Evolutionary conservation across 2,888 invertebrate species (phyloP), one percentile per base, ranked within the genome.

Genomic region (Mythimna albipuncta): DNA sequence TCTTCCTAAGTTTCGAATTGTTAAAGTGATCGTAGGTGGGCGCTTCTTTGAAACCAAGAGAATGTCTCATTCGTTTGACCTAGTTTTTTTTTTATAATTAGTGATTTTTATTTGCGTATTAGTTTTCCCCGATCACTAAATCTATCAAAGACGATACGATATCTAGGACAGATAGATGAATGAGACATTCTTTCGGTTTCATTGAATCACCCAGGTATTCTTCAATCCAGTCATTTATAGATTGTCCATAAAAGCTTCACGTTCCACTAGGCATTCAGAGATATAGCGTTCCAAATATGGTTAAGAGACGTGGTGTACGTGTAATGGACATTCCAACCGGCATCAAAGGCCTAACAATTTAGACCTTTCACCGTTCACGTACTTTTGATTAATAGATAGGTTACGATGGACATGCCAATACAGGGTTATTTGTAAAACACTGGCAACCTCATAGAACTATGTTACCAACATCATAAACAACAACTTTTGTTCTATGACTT

Each of bases 361-460:
- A 52, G 50, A 54, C 35, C 21, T 54, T 54, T 57, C 66, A 57
- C 47, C 26, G 38, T 68, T 66, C 57, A 63, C 72, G 32, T 38
- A 68, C 32, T 67, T 77, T 78, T 78, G 82, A 84, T 75, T 64
- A 72, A 79, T 82, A 59, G 58, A 13, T 52, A 9, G 52, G n/a
- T 50, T 65, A 67, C 47, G 62, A 4, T 75, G 41, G 57, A 58
- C 9, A 19, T 57, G 3, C 16, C 57, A 2, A 32, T 55, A 26
- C 16, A n/a, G n/a, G n/a, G n/a, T n/a, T n/a, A n/a, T n/a, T n/a
- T n/a, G n/a, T n/a, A n/a, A n/a, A n/a, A n/a, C n/a, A n/a, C n/a
- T n/a, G n/a, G n/a, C n/a, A n/a, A n/a, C n/a, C n/a, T n/a, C n/a
- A n/a, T n/a, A n/a, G n/a, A n/a, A n/a, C n/a, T n/a, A n/a, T n/a